Base-by-base conservation (phyloP, 2,888 invertebrate species). In the Rhagophthalmus giganteus region DNA sequence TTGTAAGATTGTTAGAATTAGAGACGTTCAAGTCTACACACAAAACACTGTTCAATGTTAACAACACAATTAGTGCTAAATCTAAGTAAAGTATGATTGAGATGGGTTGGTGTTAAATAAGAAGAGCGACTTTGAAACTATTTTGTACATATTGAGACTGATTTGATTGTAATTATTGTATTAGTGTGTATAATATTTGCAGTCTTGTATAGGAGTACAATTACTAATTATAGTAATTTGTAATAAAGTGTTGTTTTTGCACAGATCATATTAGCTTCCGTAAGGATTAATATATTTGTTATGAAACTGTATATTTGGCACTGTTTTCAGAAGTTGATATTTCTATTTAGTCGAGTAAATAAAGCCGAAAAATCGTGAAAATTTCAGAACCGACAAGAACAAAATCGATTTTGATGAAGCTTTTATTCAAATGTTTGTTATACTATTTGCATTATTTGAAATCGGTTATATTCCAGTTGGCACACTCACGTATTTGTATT, bases 111-210 rank as follows among this genome's bases (percentile, higher is more conserved):
- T 42, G 40, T 34, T 41, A 33, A n/a, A 48, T 12, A 37, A 31
- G 39, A 50, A 34, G 44, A 31, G 28, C 35, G 48, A 35, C 37
- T 34, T 25, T 51, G 33, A 25, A 34, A 40, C 26, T 27, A 40
- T 45, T 45, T 45, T 39, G 51, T 51, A 51, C 45, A 51, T 51
- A 51, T 45, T 39, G 51, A 51, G 51, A 51, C 51, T 51, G 51
- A 51, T 51, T 51, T 51, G 34, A 34, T 40, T 51, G 51, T 51
- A 51, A 51, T 51, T 50, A 51, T 35, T 51, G 39, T 51, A 51
- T 46, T 51, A 45, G 50, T 9, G 16, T 51, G 51, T 51, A 45
- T 51, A 35, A 51, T 51, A 45, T 34, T 44, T 51, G 45, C 44
- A 42, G 35, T 16, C 30, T 20, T 50, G 49, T 50, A 50, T 38